Evolutionary conservation across 2,113 vertebrate genomes (phyloP).

Genomic region (Lycocorax pyrrhopterus): DNA sequence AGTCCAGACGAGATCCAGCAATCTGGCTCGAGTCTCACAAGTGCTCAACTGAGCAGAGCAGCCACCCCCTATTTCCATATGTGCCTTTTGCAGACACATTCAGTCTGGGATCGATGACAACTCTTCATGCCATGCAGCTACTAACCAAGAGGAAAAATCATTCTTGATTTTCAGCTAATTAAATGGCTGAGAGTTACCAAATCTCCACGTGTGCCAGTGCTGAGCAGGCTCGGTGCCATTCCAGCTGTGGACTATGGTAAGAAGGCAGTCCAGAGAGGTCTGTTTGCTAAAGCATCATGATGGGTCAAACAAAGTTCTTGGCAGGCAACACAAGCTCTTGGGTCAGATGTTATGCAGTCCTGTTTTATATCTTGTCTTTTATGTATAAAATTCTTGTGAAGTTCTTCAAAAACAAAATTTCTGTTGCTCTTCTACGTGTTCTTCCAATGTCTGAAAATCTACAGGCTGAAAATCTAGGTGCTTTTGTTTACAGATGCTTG

Average conservation of each 20-base stretch:
- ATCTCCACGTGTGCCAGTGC: neutral
- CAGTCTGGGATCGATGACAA: neutral
- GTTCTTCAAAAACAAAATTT: neutral
- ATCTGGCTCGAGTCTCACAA: neutral
- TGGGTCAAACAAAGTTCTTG: conserved; percentile 41
- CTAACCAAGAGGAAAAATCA: neutral
- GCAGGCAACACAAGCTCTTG: neutral
- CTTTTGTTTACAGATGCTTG: neutral
- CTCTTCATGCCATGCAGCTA: neutral
- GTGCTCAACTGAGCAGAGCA: neutral
- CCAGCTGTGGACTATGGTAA: neutral
- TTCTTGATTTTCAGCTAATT: neutral
- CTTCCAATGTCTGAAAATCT: neutral
- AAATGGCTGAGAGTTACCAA: neutral
- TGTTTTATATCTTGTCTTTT: conserved; percentile 4
- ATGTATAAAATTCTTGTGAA: neutral
- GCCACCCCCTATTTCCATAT: neutral
- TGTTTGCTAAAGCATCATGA: neutral
- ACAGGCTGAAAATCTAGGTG: neutral
- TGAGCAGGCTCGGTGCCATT: neutral
- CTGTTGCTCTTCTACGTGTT: neutral
- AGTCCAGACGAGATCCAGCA: neutral
- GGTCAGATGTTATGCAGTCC: neutral
- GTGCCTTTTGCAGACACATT: neutral
- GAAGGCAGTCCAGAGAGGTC: neutral